These are phyloP conservation scores for Hiodon tergisus DNA, from an alignment of 2,113 vertebrate species.

Conservation along the genomic window DNA sequence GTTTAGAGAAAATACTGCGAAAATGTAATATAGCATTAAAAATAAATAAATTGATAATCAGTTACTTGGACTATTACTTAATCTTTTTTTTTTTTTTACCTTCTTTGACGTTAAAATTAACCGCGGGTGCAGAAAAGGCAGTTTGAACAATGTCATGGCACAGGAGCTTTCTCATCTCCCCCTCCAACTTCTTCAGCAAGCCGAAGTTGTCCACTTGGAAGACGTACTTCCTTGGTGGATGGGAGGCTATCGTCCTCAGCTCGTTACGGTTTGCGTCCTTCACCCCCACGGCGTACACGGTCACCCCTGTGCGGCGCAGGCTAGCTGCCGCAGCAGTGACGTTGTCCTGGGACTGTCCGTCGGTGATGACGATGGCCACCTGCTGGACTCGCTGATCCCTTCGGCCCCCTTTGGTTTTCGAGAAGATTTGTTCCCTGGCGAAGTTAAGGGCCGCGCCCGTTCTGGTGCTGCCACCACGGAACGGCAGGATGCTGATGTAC, in stretches of 20 bases:
- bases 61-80: background rate
- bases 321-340: slow-evolving; percentile 50
- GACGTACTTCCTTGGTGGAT: slow-evolving; percentile 59
- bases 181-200: slow-evolving; percentile 53
- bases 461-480: slow-evolving; percentile 48
- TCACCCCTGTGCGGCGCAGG: slow-evolving; percentile 57
- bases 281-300: slow-evolving; percentile 63
- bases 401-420: slow-evolving; percentile 53
- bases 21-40: too few species aligned
- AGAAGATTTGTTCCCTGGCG: slow-evolving; percentile 54
- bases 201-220: slow-evolving; percentile 57
- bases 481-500: slow-evolving; percentile 67
- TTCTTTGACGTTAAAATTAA: slow-evolving; percentile 45
- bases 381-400: slow-evolving; percentile 53
- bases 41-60: too few species aligned
- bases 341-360: slow-evolving; percentile 60
- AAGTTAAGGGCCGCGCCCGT: slow-evolving; percentile 66
- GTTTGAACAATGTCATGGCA: slow-evolving; percentile 55
- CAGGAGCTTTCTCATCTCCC: slow-evolving; percentile 56
- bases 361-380: slow-evolving; percentile 71
- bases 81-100: slow-evolving; percentile 49
- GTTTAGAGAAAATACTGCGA: too few species aligned
- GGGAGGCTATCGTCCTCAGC: slow-evolving; percentile 61
- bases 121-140: slow-evolving; percentile 9
- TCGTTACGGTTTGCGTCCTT: slow-evolving; percentile 41